A percentile compares a stretch with the other conserved stretches of the same genome.
Conservation (phyloP, 2,113 vertebrate species). For the Ictalurus punctatus region DNA sequence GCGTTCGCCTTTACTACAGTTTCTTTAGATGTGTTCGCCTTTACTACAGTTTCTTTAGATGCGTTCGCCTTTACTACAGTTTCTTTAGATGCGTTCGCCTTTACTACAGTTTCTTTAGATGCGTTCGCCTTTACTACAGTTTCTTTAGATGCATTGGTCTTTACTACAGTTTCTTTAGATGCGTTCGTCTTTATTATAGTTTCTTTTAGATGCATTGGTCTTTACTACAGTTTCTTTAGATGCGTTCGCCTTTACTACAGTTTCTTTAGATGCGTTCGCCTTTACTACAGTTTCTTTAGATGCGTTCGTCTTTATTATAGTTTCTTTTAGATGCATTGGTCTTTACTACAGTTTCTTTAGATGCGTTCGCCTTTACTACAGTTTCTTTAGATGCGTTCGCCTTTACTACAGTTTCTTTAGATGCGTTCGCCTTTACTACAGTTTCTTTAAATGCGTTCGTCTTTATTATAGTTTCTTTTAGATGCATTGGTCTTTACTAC, state of each 20-base stretch:
- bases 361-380: no score
- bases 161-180: not conserved
- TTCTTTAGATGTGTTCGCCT: not conserved
- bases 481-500: no score
- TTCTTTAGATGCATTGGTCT: not conserved
- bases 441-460: accelerated
- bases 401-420: not conserved
- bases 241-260: not conserved
- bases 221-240: not conserved
- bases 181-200: not conserved
- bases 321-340: no score
- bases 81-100: not conserved
- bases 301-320: not conserved
- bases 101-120: not conserved
- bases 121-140: not conserved
- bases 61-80: not conserved
- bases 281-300: no score
- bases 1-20: not conserved
- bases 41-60: not conserved
- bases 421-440: no score
- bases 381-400: not conserved
- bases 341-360: no score
- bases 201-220: not conserved
- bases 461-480: not conserved
- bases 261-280: no score